Evolutionary conservation across 2,888 invertebrate species (phyloP), one percentile per base, ranked within the genome.

Genomic region (Oscheius sp.): DNA sequence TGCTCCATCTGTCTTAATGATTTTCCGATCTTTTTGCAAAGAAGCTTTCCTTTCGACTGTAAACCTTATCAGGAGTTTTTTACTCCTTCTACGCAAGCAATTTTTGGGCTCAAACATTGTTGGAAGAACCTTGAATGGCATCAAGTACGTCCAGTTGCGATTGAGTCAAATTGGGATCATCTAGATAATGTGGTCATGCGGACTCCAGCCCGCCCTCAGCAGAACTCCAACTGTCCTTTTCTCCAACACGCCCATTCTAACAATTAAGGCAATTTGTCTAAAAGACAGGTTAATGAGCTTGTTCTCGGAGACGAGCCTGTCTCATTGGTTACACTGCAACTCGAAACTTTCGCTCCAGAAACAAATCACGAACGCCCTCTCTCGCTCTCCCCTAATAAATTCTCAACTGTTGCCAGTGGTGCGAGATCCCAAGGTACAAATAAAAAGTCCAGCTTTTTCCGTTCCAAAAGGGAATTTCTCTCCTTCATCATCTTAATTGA

Each of bases 111-210:
- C 27, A 12, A 29, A 10, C 52, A 52, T 23, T 52, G 25, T 52
- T 12, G 5, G 52, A 17, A 20, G n/a, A n/a, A n/a, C n/a, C 55
- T 17, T 34, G 15, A 33, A 23, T 55, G 55, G 34, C 55, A 55
- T 37, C 34, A n/a, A 37, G 34, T 29, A 45, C 45, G 42, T 42
- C 45, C 42, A 27, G 25, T 45, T 61, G 42, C 45, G 61, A 61
- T 45, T 31, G 61, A 25, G 61, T 61, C n/a, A n/a, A 45, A 61
- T 42, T 42, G 45, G 45, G 42, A 61, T 61, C 61, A 61, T 61
- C 61, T 61, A 45, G 61, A 61, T 61, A 61, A 61, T 61, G 61
- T 61, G 61, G 61, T 61, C 61, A 61, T 61, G 61, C 61, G 61
- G 61, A n/a, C 23, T n/a, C 42, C 20, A 12, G 42, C 61, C 61